Base-by-base conservation (phyloP, 1,140 invertebrate species). In the Camponotus pennsylvanicus region DNA sequence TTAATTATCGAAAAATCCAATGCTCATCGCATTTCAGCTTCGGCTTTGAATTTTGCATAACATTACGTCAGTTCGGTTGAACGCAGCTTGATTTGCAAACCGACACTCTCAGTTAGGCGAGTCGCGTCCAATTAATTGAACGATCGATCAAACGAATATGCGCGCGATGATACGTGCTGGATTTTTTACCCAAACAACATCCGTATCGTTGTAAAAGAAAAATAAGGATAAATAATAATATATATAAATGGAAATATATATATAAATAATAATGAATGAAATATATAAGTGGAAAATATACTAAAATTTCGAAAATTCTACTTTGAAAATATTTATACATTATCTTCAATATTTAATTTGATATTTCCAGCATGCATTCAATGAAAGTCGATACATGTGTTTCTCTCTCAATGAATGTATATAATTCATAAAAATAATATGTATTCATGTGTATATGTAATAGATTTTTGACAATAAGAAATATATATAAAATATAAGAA, bases 121-220 rank as follows among this genome's bases (percentile, higher is more conserved):
- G 27, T 67, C 70, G 83, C 34, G 63, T 69, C 42, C 71, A 42
- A 88, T 88, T 59, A 86, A 73, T 66, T 49, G 71, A 85, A 21
- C 80, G 86, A 78, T 63, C 55, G 59, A 45, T 61, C 52, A 34
- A 69, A n/a, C 34, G 61, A 76, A 55, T 55, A 13, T 9, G 45
- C 37, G 34, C 55, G 69, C 63, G 40, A 18, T 27, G 40, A 57
- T n/a, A 64, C 34, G 34, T 18, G 64, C n/a, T 37, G 21, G 40
- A 80, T 69, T 79, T 55, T 57, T 15, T 57, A n/a, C 45, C 27
- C 18, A 55, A 27, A 40, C 11, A 79, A 70, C 37, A 15, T 27
- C 15, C 27, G 42, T 70, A 13, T 13, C 21, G 32, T 3, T 70
- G 27, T 1, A 27, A 27, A 34, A 15, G 4, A 18, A 18, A 18